A percentile compares a stretch with the other conserved stretches of the same genome.
These are phyloP conservation scores for Barypeithes pellucidus DNA, from an alignment of 2,888 invertebrate species.

Conservation along the genomic window DNA sequence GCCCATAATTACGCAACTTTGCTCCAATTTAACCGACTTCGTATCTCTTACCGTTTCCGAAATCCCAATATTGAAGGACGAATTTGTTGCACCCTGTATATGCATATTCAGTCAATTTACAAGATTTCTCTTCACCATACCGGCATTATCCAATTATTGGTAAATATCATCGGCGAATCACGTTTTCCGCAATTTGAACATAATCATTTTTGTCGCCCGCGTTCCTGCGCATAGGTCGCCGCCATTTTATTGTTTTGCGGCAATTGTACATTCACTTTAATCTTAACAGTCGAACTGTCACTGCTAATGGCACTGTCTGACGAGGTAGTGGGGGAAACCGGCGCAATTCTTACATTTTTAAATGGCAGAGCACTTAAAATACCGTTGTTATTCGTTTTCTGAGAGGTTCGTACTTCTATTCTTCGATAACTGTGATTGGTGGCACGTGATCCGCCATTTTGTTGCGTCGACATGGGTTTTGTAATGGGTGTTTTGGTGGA, in stretches of 20 bases:
- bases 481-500: not conserved
- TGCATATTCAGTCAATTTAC: too few relatives aligned
- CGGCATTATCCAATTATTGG: too few relatives aligned
- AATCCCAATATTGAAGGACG: too few relatives aligned
- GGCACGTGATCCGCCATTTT: not conserved
- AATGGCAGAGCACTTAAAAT: slow-evolving; percentile 48
- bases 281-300: slow-evolving; percentile 44
- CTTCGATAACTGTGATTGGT: not conserved
- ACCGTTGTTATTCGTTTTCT: not conserved
- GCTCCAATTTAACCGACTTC: too few relatives aligned
- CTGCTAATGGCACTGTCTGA: slow-evolving; percentile 51
- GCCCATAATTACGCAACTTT: too few relatives aligned
- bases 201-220: not conserved
- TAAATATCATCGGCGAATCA: too few relatives aligned
- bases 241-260: slow-evolving; percentile 22
- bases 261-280: slow-evolving; percentile 32
- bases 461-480: not conserved
- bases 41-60: too few relatives aligned
- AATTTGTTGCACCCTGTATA: too few relatives aligned
- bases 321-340: slow-evolving; percentile 35
- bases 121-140: too few relatives aligned
- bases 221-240: not conserved
- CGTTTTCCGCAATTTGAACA: too few relatives aligned
- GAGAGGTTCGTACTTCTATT: not conserved
- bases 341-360: slow-evolving; percentile 44